Percentiles rank a stretch among this genome's conserved stretches.
Evolutionary conservation across 2,888 invertebrate species (phyloP).

Genomic region (Notodonta ziczac): DNA sequence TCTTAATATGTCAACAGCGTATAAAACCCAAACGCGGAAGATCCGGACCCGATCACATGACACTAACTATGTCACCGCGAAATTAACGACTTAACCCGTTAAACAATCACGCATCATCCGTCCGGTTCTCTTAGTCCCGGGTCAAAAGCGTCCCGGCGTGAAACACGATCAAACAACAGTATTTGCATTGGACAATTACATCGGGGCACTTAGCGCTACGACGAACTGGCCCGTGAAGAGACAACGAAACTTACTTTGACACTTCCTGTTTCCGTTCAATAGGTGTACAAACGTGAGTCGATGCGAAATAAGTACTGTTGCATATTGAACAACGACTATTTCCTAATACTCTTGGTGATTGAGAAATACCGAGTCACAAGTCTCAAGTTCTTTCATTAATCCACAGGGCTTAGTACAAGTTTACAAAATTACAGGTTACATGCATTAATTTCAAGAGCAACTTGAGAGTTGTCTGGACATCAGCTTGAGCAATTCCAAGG

Average conservation of each 20-base stretch:
- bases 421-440: too few relatives aligned
- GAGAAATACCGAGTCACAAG: neutral
- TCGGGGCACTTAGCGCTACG: conserved; percentile 76
- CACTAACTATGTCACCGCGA: conserved; percentile 26
- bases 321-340: neutral
- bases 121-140: conserved; percentile 44
- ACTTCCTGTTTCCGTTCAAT: conserved; percentile 81
- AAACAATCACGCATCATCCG: conserved; percentile 49
- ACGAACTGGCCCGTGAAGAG: conserved; percentile 76
- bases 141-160: conserved; percentile 50
- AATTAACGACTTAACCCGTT: conserved; percentile 56
- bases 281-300: conserved; percentile 47
- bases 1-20: too few relatives aligned
- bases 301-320: conserved; percentile 48
- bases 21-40: conserved; percentile 7
- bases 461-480: too few relatives aligned
- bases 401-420: too few relatives aligned
- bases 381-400: neutral
- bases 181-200: conserved; percentile 83
- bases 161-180: conserved; percentile 53
- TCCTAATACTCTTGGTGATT: neutral
- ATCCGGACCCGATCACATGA: conserved; percentile 9
- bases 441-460: too few relatives aligned
- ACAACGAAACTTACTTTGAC: conserved; percentile 82
- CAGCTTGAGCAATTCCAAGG: too few relatives aligned